These are phyloP conservation scores for Cyprinodon variegatus DNA, from an alignment of 2,113 vertebrate species.

Conservation along the genomic window DNA sequence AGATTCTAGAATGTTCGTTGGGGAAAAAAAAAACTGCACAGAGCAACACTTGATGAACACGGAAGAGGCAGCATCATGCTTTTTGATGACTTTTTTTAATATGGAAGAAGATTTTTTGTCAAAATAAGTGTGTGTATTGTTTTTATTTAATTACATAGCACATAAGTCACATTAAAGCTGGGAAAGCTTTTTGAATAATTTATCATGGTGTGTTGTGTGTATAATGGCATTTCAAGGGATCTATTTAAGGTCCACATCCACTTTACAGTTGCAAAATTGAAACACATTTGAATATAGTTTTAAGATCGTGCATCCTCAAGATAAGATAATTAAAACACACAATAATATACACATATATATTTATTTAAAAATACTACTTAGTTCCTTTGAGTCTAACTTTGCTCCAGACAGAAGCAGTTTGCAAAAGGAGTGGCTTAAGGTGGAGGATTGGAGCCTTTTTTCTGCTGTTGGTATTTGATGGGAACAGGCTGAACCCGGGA, in stretches of 20 bases:
- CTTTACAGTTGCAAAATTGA: not conserved
- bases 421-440: conserved; percentile 43
- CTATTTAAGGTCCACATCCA: not conserved
- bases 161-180: too few species aligned
- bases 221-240: not conserved
- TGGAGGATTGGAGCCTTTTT: conserved; percentile 38
- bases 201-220: not conserved
- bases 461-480: conserved; percentile 73
- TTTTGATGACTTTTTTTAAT: too few species aligned
- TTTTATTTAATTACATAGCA: too few species aligned
- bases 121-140: too few species aligned
- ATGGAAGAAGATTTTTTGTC: too few species aligned
- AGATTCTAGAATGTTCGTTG: too few species aligned
- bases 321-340: not conserved
- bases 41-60: too few species aligned
- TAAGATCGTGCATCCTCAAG: not conserved
- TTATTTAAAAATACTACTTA: not conserved
- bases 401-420: conserved; percentile 28
- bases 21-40: too few species aligned
- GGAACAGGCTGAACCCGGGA: conserved; percentile 85
- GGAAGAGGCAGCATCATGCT: too few species aligned
- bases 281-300: not conserved
- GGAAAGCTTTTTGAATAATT: too few species aligned
- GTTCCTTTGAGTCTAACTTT: conserved; percentile 13
- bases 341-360: too few species aligned